These are phyloP conservation scores for Aporophyla lueneburgensis DNA, from an alignment of 2,888 invertebrate species.

Conservation along the genomic window DNA sequence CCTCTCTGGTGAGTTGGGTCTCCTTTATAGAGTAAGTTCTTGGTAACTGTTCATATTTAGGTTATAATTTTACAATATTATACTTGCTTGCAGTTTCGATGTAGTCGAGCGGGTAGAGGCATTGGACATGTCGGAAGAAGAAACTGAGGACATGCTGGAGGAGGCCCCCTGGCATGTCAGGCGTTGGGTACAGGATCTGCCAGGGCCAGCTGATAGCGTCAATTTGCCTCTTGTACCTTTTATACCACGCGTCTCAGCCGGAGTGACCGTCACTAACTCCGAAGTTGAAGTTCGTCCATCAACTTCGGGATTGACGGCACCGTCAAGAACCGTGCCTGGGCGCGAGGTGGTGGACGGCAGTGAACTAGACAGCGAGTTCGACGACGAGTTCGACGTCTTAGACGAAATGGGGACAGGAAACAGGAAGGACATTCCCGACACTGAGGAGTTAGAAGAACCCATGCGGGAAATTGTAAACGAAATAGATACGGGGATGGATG, in stretches of 20 bases:
- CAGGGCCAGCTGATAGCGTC: background rate
- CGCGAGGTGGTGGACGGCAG: background rate
- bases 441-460: slow-evolving; percentile 56
- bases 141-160: background rate
- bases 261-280: background rate
- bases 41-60: background rate
- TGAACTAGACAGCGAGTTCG: background rate
- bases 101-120: slow-evolving; percentile 5
- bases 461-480: slow-evolving; percentile 25
- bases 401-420: background rate
- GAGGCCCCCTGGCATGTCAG: background rate
- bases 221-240: background rate
- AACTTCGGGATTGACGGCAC: background rate
- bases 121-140: slow-evolving; percentile 1
- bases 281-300: background rate
- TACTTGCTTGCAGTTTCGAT: background rate
- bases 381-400: slow-evolving; percentile 4
- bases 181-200: background rate
- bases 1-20: too few relatives aligned
- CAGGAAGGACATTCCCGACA: slow-evolving; percentile 43
- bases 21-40: too few relatives aligned
- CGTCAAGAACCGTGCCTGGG: background rate
- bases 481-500: slow-evolving; percentile 57
- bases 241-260: background rate
- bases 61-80: background rate